Evolutionary conservation across 2,888 invertebrate species (phyloP).

Genomic region (Protodeltote pygarga): DNA sequence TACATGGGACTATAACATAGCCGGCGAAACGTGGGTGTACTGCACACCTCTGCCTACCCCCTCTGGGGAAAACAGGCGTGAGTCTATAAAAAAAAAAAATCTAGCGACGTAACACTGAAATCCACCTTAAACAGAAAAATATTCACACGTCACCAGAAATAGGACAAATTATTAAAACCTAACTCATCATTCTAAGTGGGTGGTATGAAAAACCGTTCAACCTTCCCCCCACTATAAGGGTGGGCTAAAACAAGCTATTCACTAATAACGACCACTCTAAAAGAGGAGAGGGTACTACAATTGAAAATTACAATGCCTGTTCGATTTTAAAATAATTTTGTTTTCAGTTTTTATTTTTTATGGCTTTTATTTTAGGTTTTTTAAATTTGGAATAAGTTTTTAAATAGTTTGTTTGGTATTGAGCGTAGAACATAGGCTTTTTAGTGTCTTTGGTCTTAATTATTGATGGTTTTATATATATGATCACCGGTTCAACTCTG

Average conservation of each 20-base stretch:
- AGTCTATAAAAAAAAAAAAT: no score
- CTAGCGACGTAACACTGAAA: not conserved
- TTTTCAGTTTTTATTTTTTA: slow-evolving; percentile 27
- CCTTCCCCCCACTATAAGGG: slow-evolving; percentile 29
- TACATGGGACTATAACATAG: no score
- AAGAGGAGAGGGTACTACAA: slow-evolving; percentile 24
- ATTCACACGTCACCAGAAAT: slow-evolving; percentile 13
- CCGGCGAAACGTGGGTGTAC: no score
- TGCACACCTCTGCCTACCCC: no score
- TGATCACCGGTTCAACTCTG: no score
- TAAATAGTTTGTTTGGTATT: no score
- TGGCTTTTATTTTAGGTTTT: not conserved
- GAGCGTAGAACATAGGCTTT: no score
- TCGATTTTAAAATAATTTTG: slow-evolving; percentile 26
- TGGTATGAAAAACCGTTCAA: slow-evolving; percentile 44
- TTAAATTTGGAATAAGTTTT: not conserved
- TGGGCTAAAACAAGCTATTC: slow-evolving; percentile 59
- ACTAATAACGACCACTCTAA: slow-evolving; percentile 41
- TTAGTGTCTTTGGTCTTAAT: no score
- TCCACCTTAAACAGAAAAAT: slow-evolving; percentile 17
- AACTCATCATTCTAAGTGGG: slow-evolving; percentile 40
- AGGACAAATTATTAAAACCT: slow-evolving; percentile 44
- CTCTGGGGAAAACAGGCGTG: no score
- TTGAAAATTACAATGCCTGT: slow-evolving; percentile 15
- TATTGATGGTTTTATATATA: no score